Evolutionary conservation across 2,797 vertebrate species (phyloP).

Genomic region (Bradypodion ventrale): DNA sequence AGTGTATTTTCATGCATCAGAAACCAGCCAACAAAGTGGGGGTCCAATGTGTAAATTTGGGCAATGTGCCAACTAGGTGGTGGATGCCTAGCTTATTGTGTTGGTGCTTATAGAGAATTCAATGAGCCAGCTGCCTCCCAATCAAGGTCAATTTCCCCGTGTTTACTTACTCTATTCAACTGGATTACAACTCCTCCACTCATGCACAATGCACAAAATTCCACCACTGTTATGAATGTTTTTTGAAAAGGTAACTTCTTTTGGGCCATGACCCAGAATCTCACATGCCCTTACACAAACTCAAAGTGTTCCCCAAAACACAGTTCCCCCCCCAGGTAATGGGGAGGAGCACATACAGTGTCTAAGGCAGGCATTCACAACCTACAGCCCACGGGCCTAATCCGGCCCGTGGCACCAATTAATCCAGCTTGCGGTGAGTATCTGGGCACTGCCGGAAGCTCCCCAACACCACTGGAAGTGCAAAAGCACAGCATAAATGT

Average conservation of each 20-base stretch:
- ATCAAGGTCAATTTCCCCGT: not conserved
- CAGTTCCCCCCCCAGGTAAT: not conserved
- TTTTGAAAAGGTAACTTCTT: too few relatives aligned
- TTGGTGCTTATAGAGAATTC: not conserved
- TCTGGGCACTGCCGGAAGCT: too few relatives aligned
- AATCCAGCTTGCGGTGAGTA: too few relatives aligned
- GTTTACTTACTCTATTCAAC: not conserved
- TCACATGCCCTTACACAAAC: too few relatives aligned
- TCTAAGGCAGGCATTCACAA: too few relatives aligned
- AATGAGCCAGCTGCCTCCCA: conserved; percentile 17
- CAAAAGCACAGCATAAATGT: too few relatives aligned
- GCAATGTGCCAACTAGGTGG: conserved; percentile 11
- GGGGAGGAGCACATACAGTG: not conserved
- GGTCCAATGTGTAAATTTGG: conserved; percentile 8
- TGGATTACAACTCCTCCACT: not conserved
- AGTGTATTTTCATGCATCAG: conserved; percentile 15
- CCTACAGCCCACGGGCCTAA: too few relatives aligned
- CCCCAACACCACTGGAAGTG: too few relatives aligned
- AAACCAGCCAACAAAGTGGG: not conserved
- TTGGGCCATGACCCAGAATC: too few relatives aligned
- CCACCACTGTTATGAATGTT: not conserved
- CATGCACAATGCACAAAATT: not conserved
- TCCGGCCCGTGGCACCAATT: too few relatives aligned
- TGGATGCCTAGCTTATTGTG: conserved; percentile 5
- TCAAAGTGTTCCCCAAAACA: not conserved